Conservation (phyloP, 2,888 invertebrate genomes). For the Trissolcus brochymenae region DNA sequence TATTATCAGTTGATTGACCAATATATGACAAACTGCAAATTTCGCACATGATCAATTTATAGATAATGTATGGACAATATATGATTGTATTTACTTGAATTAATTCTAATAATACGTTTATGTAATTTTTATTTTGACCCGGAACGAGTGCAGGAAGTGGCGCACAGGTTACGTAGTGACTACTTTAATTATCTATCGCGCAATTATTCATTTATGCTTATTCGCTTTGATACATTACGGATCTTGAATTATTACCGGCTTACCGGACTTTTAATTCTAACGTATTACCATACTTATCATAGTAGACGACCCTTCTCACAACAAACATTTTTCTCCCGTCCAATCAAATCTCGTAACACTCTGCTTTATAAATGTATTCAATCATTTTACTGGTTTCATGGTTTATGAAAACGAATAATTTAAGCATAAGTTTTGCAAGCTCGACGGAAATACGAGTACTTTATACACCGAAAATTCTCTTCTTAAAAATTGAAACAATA, state of each 20-base stretch:
- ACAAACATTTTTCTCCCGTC: slow-evolving; percentile 54
- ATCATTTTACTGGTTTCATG: slow-evolving; percentile 19
- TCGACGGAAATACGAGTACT: slow-evolving; percentile 28
- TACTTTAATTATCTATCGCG: slow-evolving; percentile 73
- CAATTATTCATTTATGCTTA: slow-evolving; percentile 76
- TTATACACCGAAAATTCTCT: slow-evolving; percentile 30
- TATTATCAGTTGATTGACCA: too few relatives aligned
- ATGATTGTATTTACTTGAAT: neutral
- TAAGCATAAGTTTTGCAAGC: slow-evolving; percentile 41
- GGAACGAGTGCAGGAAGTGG: slow-evolving; percentile 25
- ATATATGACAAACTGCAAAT: too few relatives aligned
- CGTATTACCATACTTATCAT: slow-evolving; percentile 73
- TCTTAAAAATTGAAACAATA: slow-evolving; percentile 50
- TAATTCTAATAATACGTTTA: slow-evolving; percentile 7
- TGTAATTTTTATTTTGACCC: slow-evolving; percentile 27
- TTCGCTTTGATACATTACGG: slow-evolving; percentile 73
- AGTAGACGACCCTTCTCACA: slow-evolving; percentile 58
- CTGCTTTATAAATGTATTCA: slow-evolving; percentile 19
- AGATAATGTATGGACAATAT: too few relatives aligned
- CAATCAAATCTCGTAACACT: slow-evolving; percentile 42
- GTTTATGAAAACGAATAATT: slow-evolving; percentile 35
- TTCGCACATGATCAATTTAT: too few relatives aligned
- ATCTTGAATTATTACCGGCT: slow-evolving; percentile 75
- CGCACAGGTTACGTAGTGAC: slow-evolving; percentile 54
- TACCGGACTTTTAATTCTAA: slow-evolving; percentile 72